Conservation (phyloP, 1,140 invertebrate genomes). For the Acarapis woodi region DNA sequence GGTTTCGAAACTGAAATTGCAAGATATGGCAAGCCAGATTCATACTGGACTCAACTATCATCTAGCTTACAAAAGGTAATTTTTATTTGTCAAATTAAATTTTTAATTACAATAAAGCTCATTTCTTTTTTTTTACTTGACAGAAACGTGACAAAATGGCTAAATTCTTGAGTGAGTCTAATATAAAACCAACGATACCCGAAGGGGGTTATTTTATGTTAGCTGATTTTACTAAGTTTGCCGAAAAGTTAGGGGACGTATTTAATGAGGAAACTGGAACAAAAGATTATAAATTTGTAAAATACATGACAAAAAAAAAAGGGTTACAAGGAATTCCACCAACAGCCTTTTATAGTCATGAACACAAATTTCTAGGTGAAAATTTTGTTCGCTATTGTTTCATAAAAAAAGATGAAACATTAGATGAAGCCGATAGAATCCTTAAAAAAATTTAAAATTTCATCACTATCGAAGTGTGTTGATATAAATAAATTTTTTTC, state of each 20-base stretch:
- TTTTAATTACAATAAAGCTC: too few species aligned
- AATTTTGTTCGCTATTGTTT: conserved; percentile 67
- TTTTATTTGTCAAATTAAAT: too few species aligned
- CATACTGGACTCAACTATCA: conserved; percentile 49
- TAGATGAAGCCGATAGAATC: conserved; percentile 2
- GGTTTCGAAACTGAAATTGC: conserved; percentile 18
- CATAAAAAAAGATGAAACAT: conserved; percentile 31
- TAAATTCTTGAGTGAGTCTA: conserved; percentile 27
- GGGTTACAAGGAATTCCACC: conserved; percentile 74
- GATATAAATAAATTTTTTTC: background rate
- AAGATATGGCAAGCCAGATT: conserved; percentile 34
- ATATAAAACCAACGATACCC: conserved; percentile 68
- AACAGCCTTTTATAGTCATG: conserved; percentile 58
- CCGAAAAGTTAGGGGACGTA: conserved; percentile 1
- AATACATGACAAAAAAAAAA: conserved; percentile 16
- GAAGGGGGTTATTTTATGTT: conserved; percentile 89
- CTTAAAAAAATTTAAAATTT: background rate
- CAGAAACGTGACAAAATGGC: conserved; percentile 59
- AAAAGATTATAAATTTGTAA: conserved; percentile 7
- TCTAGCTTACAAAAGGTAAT: conserved; percentile 36
- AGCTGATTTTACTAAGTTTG: conserved; percentile 47
- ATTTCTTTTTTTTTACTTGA: too few species aligned
- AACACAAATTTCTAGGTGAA: conserved; percentile 51
- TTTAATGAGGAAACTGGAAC: conserved; percentile 2
- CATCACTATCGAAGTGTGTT: too few species aligned